These are phyloP conservation scores for Tauraco hartlaubi DNA, from an alignment of 2,797 vertebrate species.

Conservation along the genomic window DNA sequence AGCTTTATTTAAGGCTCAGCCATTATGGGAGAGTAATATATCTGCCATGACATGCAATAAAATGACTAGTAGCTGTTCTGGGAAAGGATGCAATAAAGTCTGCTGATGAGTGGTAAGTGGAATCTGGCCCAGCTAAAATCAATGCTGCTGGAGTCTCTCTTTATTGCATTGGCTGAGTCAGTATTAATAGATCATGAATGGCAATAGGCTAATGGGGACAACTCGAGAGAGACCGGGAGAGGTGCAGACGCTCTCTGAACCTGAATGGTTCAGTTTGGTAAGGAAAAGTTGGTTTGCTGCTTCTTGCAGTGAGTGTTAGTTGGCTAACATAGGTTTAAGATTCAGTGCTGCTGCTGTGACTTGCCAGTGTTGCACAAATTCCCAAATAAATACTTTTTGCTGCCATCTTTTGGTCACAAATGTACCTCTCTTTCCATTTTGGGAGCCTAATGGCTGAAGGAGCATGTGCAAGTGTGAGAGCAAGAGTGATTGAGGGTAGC, in stretches of 20 bases:
- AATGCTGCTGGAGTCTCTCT: constrained; percentile 70
- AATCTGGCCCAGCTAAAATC: constrained; percentile 71
- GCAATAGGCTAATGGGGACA: constrained; percentile 63
- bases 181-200: constrained; percentile 72
- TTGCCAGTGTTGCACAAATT: neutral
- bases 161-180: constrained; percentile 64
- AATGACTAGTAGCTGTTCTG: constrained; percentile 73
- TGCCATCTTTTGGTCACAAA: constrained; percentile 68
- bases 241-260: neutral
- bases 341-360: neutral
- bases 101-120: constrained; percentile 73
- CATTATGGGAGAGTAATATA: constrained; percentile 64
- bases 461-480: constrained; percentile 34
- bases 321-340: neutral
- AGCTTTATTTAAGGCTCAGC: constrained; percentile 65
- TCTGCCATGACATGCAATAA: constrained; percentile 67
- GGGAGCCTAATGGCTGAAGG: neutral
- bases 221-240: neutral
- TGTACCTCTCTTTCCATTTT: constrained; percentile 13
- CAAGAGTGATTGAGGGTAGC: neutral
- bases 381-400: constrained; percentile 58
- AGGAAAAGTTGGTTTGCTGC: neutral
- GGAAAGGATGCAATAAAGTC: constrained; percentile 75
- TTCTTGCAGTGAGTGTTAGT: neutral
- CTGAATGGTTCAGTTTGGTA: neutral